Evolutionary conservation across 1,140 invertebrate species (phyloP).

Genomic region (Meloidogyne floridensis): DNA sequence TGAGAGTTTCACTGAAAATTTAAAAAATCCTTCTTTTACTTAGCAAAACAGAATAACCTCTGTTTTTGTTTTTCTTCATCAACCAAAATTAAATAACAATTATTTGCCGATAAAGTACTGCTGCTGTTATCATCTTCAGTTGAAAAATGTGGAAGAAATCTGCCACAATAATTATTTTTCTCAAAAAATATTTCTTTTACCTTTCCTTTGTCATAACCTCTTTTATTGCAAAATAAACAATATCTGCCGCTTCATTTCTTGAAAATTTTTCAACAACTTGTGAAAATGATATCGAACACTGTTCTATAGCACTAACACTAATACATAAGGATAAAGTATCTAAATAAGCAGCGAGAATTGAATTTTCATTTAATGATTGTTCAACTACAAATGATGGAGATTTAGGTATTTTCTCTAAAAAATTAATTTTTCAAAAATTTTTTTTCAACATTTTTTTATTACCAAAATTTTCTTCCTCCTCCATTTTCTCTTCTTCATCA

Average conservation of each 20-base stretch:
- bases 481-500: constrained; percentile 26
- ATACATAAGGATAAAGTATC: constrained; percentile 26
- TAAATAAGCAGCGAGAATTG: constrained; percentile 19
- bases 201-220: not conserved
- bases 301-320: constrained; percentile 28
- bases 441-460: not conserved
- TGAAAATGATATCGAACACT: constrained; percentile 10
- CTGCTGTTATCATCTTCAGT: not conserved
- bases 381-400: not conserved
- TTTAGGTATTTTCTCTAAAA: not conserved
- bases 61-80: constrained; percentile 8
- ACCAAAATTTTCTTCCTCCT: not conserved
- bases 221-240: not conserved
- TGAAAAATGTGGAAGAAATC: not conserved
- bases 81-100: constrained; percentile 17
- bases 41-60: not conserved
- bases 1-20: not conserved
- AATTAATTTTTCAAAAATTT: constrained; percentile 12
- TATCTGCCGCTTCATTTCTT: constrained; percentile 1
- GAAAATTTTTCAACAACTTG: not conserved
- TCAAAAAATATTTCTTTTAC: not conserved
- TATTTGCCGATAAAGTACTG: not conserved
- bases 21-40: not conserved
- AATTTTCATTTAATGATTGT: constrained; percentile 6
- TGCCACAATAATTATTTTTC: not conserved